Conservation (phyloP, 2,113 vertebrate genomes). For the Ptilorrhoa leucosticta region DNA sequence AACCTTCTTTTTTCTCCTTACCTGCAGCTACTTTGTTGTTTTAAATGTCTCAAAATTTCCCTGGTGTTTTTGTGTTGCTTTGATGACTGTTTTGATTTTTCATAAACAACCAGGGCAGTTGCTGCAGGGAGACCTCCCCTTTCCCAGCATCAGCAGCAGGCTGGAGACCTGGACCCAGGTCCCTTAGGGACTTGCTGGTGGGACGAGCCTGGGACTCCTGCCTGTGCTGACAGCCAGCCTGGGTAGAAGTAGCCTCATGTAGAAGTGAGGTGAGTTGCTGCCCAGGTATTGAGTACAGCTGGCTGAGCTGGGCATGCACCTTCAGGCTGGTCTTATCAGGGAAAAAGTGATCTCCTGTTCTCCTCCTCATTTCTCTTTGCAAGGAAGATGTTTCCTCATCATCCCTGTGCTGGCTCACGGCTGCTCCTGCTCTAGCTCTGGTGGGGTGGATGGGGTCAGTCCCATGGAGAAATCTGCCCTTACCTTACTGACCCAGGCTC, state of each 20-base stretch:
- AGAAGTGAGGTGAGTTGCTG: background rate
- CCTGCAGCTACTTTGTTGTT: background rate
- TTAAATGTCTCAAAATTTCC: background rate
- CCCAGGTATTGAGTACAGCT: background rate
- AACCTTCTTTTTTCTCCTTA: background rate
- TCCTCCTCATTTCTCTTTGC: background rate
- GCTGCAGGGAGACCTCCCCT: background rate
- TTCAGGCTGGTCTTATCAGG: background rate
- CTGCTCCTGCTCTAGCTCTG: background rate
- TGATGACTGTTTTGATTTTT: background rate
- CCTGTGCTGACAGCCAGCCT: no score
- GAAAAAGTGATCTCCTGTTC: background rate
- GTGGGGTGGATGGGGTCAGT: background rate
- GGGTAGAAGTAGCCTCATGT: background rate
- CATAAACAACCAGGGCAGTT: background rate
- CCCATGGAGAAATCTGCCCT: background rate
- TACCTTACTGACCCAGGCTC: background rate
- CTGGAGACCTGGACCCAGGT: background rate
- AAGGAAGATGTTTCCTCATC: background rate
- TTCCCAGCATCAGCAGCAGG: background rate
- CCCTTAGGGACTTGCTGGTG: background rate
- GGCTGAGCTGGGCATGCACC: rapidly evolving
- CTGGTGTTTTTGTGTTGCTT: background rate
- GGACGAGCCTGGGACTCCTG: background rate
- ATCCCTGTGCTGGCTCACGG: background rate